Evolutionary conservation across 2,113 vertebrate species (phyloP).

Genomic region (Urocolius indicus): DNA sequence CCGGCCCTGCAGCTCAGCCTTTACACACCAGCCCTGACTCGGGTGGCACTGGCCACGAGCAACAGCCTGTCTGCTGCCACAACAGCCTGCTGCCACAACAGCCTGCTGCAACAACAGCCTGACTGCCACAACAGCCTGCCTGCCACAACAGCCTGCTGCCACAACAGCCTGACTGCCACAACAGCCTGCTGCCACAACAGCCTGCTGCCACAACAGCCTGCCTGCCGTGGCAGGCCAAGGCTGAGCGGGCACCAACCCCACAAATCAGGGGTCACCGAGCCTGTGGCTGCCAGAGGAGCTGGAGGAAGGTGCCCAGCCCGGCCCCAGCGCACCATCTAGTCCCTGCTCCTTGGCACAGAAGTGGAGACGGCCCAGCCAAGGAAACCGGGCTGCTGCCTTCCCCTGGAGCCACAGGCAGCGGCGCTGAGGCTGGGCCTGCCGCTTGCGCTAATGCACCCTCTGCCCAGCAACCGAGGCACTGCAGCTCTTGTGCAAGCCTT

Average conservation of each 20-base stretch:
- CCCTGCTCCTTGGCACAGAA: not conserved
- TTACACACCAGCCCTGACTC: not conserved
- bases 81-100: not conserved
- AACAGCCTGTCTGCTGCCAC: not conserved
- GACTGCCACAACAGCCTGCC: not conserved
- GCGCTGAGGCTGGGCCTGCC: not conserved
- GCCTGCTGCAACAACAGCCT: too few species aligned
- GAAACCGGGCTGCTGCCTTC: not conserved
- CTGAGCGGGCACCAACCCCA: not conserved
- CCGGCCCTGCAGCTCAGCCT: not conserved
- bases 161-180: not conserved
- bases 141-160: too few species aligned
- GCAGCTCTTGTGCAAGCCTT: not conserved
- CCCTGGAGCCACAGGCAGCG: not conserved
- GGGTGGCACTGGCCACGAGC: fast-evolving
- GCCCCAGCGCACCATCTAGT: slow-evolving; percentile 46
- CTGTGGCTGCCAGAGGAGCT: not conserved
- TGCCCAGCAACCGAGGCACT: not conserved
- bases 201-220: not conserved
- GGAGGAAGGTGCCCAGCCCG: not conserved
- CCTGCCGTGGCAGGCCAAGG: too few species aligned
- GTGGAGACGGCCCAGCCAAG: not conserved
- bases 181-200: not conserved
- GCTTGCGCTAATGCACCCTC: not conserved
- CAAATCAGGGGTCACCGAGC: not conserved